A percentile compares a stretch with the other conserved stretches of the same genome.
Conservation (phyloP, 2,888 invertebrate genomes). For the Diarsia rubi region DNA sequence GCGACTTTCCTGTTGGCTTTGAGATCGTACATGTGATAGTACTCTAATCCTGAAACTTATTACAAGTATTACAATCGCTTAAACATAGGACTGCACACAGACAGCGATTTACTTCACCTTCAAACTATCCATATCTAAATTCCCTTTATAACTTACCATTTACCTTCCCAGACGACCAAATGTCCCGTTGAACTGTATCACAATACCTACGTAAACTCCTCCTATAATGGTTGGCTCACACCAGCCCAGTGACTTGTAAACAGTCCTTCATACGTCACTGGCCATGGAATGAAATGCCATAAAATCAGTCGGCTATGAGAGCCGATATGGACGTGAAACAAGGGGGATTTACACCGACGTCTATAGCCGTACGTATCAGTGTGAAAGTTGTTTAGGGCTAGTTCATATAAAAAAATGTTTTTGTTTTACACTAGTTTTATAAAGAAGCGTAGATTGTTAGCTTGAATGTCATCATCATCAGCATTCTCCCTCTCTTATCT, state of each 20-base stretch:
- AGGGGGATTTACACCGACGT: constrained; percentile 57
- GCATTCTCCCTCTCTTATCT: too few relatives aligned
- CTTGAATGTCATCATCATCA: not conserved
- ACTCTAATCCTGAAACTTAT: not conserved
- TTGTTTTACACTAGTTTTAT: not conserved
- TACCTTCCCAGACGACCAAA: not conserved
- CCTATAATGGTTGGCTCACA: constrained; percentile 44
- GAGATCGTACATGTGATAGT: too few relatives aligned
- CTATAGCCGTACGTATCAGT: constrained; percentile 33
- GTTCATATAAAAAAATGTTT: constrained; percentile 10
- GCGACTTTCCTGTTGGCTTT: not conserved
- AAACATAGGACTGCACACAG: not conserved
- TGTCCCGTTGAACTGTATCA: not conserved
- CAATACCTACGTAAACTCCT: constrained; percentile 6
- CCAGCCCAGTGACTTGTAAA: constrained; percentile 67
- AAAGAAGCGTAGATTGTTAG: not conserved
- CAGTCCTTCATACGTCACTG: constrained; percentile 66
- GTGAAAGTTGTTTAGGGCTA: constrained; percentile 24
- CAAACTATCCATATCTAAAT: constrained; percentile 13
- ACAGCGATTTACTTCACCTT: not conserved
- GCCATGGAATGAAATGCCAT: constrained; percentile 70
- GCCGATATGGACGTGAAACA: constrained; percentile 73
- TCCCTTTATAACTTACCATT: constrained; percentile 17
- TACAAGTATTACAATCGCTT: not conserved
- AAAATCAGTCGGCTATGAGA: constrained; percentile 75